These are phyloP conservation scores for Osmerus mordax DNA, from an alignment of 2,113 vertebrate species.

Conservation along the genomic window DNA sequence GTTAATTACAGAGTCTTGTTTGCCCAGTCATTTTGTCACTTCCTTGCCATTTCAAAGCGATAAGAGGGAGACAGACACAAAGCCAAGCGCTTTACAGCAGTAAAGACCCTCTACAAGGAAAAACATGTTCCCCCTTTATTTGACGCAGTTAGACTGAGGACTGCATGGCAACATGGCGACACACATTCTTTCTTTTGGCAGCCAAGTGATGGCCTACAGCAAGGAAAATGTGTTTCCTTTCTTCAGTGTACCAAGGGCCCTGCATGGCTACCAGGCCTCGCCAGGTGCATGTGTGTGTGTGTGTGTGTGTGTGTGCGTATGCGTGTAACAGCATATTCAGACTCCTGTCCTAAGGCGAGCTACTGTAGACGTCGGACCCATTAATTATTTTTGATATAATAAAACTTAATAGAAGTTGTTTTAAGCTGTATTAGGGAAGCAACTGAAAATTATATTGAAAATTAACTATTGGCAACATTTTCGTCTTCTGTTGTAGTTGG, in stretches of 20 bases:
- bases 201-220: constrained; percentile 42
- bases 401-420: too few relatives aligned
- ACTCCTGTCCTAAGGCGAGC: not conserved
- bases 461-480: too few relatives aligned
- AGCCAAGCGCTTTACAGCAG: constrained; percentile 53
- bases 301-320: not conserved
- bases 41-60: constrained; percentile 63
- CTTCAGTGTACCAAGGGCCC: constrained; percentile 8
- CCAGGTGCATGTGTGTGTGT: constrained; percentile 19
- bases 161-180: constrained; percentile 39
- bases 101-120: constrained; percentile 26
- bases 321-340: not conserved
- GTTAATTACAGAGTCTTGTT: constrained; percentile 74
- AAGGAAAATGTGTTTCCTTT: constrained; percentile 32
- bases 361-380: too few relatives aligned
- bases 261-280: not conserved
- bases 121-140: constrained; percentile 45
- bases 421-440: too few relatives aligned
- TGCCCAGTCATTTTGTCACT: constrained; percentile 63
- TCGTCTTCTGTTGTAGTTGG: too few relatives aligned
- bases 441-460: too few relatives aligned
- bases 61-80: constrained; percentile 41
- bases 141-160: constrained; percentile 31
- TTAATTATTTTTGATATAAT: too few relatives aligned
- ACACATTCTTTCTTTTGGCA: constrained; percentile 40